Conservation (phyloP, 1,140 invertebrate genomes). For the Trypoxylus dichotomus region DNA sequence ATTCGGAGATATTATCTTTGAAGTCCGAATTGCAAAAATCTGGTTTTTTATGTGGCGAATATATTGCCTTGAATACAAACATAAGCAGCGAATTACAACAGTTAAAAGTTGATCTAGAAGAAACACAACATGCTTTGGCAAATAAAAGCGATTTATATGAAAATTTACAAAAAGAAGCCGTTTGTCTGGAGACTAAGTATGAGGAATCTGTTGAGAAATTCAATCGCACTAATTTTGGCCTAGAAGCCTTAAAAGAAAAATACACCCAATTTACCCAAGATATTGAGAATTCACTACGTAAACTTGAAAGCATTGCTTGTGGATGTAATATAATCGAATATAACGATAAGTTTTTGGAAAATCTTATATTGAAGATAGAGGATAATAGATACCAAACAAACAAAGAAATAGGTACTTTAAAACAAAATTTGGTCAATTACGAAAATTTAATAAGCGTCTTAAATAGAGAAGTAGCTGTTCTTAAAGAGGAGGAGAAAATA, state of each 20-base stretch:
- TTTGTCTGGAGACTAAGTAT: conserved; percentile 15
- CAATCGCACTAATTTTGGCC: conserved; percentile 1
- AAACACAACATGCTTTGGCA: neutral
- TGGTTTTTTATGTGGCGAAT: neutral
- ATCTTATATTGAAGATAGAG: neutral
- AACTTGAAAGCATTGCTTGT: neutral
- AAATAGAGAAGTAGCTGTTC: neutral
- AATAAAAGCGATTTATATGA: neutral
- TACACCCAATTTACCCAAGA: neutral
- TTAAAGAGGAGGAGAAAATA: conserved; percentile 7
- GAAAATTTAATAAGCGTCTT: conserved; percentile 14
- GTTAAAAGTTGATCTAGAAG: neutral
- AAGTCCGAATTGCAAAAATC: neutral
- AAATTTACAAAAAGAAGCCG: neutral
- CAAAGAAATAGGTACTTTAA: conserved; percentile 11
- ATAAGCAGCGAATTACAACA: neutral
- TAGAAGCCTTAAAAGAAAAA: conserved; percentile 11
- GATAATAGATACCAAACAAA: neutral
- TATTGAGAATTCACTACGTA: neutral
- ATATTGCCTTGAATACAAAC: neutral
- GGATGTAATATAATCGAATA: conserved; percentile 20
- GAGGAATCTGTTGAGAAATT: conserved; percentile 6
- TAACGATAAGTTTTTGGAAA: conserved; percentile 10
- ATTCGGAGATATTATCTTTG: neutral
- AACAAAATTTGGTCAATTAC: conserved; percentile 7